phyloP scores from a whole-genome alignment of 2,888 invertebrate genomes.

The Amphipyra tragopoginis region DNA sequence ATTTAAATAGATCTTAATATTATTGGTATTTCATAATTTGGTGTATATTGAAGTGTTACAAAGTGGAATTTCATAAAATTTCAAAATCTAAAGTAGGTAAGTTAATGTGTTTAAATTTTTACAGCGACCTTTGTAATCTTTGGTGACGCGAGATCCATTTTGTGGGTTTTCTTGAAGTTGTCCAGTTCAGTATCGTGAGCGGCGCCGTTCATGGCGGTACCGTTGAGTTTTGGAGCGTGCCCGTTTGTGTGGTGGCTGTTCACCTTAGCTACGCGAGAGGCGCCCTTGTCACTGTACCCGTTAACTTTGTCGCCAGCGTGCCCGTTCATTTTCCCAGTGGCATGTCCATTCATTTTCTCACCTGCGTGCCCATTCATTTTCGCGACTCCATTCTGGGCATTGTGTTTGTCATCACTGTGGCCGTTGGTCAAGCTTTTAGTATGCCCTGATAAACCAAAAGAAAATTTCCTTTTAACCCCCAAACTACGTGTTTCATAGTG shows the following conservation, averaged over 20 bases:
- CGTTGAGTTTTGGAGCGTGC: slow-evolving; percentile 56
- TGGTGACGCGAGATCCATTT: slow-evolving; percentile 83
- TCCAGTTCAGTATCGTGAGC: slow-evolving; percentile 64
- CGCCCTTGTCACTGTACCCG: slow-evolving; percentile 62
- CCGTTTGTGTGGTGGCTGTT: slow-evolving; percentile 59
- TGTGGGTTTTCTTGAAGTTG: slow-evolving; percentile 70
- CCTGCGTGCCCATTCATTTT: slow-evolving; percentile 64
- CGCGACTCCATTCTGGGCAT: slow-evolving; percentile 58
- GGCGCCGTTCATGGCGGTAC: slow-evolving; percentile 58
- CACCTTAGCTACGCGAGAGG: slow-evolving; percentile 62
- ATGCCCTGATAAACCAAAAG: slow-evolving; percentile 84
- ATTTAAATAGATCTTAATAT: slow-evolving; percentile 61
- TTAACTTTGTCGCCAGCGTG: slow-evolving; percentile 64
- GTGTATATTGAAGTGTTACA: slow-evolving; percentile 76
- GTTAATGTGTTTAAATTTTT: slow-evolving; percentile 77
- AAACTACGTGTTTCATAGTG: slow-evolving; percentile 62
- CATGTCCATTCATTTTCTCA: slow-evolving; percentile 60
- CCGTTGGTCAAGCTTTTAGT: slow-evolving; percentile 69
- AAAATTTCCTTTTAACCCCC: slow-evolving; percentile 74
- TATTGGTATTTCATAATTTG: slow-evolving; percentile 67
- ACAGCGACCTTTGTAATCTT: slow-evolving; percentile 87
- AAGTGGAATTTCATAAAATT: slow-evolving; percentile 83
- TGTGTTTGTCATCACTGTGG: slow-evolving; percentile 63
- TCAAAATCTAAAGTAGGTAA: slow-evolving; percentile 70
- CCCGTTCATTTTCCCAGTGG: slow-evolving; percentile 60